Percentiles rank a stretch among this genome's conserved stretches.
phyloP scores from a whole-genome alignment of 2,888 invertebrate species.

The Listrodromus nycthemerus region DNA sequence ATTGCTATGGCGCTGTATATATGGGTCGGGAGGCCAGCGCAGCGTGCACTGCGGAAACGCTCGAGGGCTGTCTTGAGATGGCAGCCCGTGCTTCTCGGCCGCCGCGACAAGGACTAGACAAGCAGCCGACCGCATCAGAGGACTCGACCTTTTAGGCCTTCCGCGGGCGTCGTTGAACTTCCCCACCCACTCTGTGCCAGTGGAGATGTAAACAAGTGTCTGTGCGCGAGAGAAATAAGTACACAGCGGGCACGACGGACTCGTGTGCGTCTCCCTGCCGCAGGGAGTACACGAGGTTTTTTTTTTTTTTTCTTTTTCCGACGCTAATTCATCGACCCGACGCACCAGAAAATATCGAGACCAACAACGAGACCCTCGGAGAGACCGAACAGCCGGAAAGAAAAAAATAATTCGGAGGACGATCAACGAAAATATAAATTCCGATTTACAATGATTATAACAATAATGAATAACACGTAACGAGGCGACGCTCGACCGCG shows the following conservation, averaged over 20 bases:
- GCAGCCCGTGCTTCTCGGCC: constrained; percentile 39
- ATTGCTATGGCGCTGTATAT: neutral
- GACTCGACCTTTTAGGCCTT: constrained; percentile 55
- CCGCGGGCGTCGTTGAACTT: constrained; percentile 56
- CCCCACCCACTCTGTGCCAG: constrained; percentile 1
- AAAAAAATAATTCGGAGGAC: no score
- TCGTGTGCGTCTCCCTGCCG: no score
- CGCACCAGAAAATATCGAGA: neutral
- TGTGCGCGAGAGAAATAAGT: constrained; percentile 11
- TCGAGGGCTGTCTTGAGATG: constrained; percentile 22
- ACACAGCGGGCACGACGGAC: neutral
- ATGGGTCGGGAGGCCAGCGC: constrained; percentile 21
- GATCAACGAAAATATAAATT: no score
- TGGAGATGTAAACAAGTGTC: constrained; percentile 30
- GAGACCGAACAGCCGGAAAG: no score
- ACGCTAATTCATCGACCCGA: neutral
- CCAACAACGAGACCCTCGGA: no score
- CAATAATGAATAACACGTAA: no score
- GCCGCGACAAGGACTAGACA: constrained; percentile 36
- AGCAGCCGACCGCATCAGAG: constrained; percentile 43
- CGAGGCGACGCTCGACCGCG: neutral
- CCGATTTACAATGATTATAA: no score
- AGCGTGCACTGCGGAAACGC: constrained; percentile 38
- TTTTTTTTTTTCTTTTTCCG: neutral
- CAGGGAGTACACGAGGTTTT: neutral